These are phyloP conservation scores for Drosophila navojoa DNA, from an alignment of 1,140 invertebrate species.

Conservation along the genomic window DNA sequence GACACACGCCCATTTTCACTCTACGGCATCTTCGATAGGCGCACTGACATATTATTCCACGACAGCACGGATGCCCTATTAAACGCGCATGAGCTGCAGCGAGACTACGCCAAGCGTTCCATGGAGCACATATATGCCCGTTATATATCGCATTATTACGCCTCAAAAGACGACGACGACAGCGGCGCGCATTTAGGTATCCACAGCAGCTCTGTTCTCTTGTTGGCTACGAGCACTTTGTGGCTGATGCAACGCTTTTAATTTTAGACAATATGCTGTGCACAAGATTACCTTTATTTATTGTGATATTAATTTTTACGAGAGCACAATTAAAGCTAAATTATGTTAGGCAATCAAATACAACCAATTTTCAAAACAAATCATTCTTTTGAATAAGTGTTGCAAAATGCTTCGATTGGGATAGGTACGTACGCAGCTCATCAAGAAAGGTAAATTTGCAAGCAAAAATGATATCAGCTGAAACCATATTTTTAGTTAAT, in stretches of 20 bases:
- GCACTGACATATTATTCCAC: slow-evolving; percentile 88
- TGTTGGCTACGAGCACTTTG: slow-evolving; percentile 14
- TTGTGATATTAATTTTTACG: slow-evolving; percentile 78
- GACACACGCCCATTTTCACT: slow-evolving; percentile 87
- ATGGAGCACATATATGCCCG: slow-evolving; percentile 77
- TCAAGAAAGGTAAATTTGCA: neutral
- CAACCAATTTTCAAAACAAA: slow-evolving; percentile 6
- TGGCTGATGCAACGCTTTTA: slow-evolving; percentile 2
- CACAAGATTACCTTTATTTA: slow-evolving; percentile 65
- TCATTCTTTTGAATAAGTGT: slow-evolving; percentile 12
- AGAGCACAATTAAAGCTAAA: slow-evolving; percentile 27
- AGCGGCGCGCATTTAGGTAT: slow-evolving; percentile 9
- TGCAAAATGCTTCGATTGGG: slow-evolving; percentile 3
- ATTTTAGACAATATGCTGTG: slow-evolving; percentile 26
- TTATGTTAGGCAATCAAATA: slow-evolving; percentile 51
- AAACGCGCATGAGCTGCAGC: slow-evolving; percentile 81
- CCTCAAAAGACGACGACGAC: slow-evolving; percentile 14
- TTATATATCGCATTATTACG: slow-evolving; percentile 63
- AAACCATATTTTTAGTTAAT: too few relatives aligned
- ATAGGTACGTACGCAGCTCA: slow-evolving; percentile 36
- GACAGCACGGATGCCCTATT: slow-evolving; percentile 86
- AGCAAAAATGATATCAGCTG: neutral
- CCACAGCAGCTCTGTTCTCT: slow-evolving; percentile 10
- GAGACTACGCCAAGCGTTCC: slow-evolving; percentile 65
- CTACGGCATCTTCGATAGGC: slow-evolving; percentile 87